Base-by-base conservation (phyloP, 2,888 invertebrate species). In the Opisthograptis luteolata region DNA sequence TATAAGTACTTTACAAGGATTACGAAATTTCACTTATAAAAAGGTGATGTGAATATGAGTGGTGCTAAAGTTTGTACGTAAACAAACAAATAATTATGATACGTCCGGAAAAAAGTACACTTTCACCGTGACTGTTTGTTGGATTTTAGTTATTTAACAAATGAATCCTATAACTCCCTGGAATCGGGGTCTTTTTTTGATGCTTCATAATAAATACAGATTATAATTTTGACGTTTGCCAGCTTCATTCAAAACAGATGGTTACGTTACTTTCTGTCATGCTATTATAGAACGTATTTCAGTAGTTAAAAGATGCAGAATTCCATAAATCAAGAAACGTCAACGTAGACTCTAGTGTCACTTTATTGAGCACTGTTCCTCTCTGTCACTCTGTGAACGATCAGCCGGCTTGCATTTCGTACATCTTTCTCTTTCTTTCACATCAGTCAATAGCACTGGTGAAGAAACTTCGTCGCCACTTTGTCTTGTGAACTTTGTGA, bases 401-500 rank as follows among this genome's bases (percentile, higher is more conserved):
- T 49, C 45, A 50, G 52, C 64, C 58, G 62, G 64, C 64, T 66
- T 64, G 70, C 65, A 62, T 64, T 68, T 63, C 48, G 45, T 63
- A 60, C 14, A 17, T 70, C 64, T 57, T 47, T 66, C 62, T 70
- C 62, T 41, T 58, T 62, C 64, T 60, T 42, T 72, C 68, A 60
- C 68, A 61, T 72, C 73, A 78, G 76, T 81, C 77, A 76, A 76
- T 3, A 17, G 2, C 17, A 73, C 69, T 78, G 62, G 64, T 68
- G 82, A 40, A n/a, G n/a, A n/a, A n/a, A 36, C 27, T 30, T 82
- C 79, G 82, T 81, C 81, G 81, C 51, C 50, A 55, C 66, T 58
- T 68, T n/a, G n/a, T n/a, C n/a, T n/a, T n/a, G n/a, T n/a, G n/a
- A n/a, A n/a, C n/a, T n/a, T n/a, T 46, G 39, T 64, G 70, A 84